Conservation (phyloP, 2,113 vertebrate genomes). For the Phylloscopus trochilus region DNA sequence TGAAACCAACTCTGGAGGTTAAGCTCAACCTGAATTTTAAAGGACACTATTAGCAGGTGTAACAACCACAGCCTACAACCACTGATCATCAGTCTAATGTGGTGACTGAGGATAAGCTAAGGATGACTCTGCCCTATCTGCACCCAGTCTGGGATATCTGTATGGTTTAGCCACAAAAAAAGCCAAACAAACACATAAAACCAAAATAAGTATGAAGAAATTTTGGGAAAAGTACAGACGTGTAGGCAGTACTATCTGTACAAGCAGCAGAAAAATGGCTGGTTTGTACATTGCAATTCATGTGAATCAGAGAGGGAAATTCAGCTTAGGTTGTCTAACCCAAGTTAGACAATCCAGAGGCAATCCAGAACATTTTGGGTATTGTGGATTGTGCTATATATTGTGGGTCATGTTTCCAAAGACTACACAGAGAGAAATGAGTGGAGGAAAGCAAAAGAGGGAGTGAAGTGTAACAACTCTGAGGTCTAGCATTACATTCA, state of each 20-base stretch:
- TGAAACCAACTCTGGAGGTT: background rate
- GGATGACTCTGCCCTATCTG: background rate
- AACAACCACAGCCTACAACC: background rate
- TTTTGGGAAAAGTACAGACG: accelerated
- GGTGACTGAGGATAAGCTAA: background rate
- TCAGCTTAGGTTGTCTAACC: background rate
- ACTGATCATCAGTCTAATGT: accelerated
- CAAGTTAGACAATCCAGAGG: background rate
- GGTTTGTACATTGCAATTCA: background rate
- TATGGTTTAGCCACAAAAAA: background rate
- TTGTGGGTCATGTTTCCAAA: background rate
- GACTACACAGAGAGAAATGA: background rate
- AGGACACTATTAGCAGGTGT: background rate
- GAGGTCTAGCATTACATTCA: background rate
- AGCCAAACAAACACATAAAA: background rate
- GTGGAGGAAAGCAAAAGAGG: background rate
- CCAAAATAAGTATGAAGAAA: background rate
- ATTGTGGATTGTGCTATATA: background rate
- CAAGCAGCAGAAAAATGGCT: background rate
- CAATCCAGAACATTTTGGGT: background rate
- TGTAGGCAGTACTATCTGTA: background rate
- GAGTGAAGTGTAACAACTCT: background rate
- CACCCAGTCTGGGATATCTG: background rate
- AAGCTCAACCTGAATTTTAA: background rate
- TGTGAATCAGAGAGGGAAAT: background rate